Evolutionary conservation across 2,888 invertebrate genomes (phyloP).

Genomic region (Bedellia somnulentella): DNA sequence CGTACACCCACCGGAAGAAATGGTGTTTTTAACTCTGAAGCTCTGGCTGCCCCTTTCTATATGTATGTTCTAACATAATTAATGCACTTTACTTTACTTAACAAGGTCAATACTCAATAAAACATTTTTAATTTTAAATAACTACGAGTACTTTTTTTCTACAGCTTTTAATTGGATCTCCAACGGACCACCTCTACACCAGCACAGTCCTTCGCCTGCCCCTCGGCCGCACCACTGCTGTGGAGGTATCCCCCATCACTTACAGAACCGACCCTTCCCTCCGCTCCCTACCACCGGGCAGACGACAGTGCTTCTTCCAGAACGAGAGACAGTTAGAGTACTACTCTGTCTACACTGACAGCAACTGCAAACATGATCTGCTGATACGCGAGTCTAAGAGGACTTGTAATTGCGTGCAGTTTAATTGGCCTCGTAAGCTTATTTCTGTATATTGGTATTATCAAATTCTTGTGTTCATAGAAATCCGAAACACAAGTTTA

Average conservation of each 20-base stretch:
- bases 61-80: no score
- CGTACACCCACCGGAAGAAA: no score
- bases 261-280: slow-evolving; percentile 38
- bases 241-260: slow-evolving; percentile 41
- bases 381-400: slow-evolving; percentile 41
- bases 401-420: slow-evolving; percentile 44
- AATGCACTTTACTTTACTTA: no score
- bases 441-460: no score
- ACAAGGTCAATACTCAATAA: no score
- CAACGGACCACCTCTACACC: slow-evolving; percentile 42
- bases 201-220: slow-evolving; percentile 43
- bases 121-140: no score
- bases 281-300: slow-evolving; percentile 24
- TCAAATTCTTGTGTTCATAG: no score
- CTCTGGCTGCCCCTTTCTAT: no score
- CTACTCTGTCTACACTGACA: slow-evolving; percentile 51
- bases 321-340: slow-evolving; percentile 34
- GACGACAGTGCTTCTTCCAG: slow-evolving; percentile 46
- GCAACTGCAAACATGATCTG: slow-evolving; percentile 56
- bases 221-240: slow-evolving; percentile 45
- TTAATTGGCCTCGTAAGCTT: slow-evolving; percentile 45
- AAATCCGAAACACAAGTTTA: no score
- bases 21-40: no score
- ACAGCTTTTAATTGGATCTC: slow-evolving; percentile 40
- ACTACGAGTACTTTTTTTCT: no score